Conservation (phyloP, 1,140 invertebrate species). For the Drosophila baimaii region DNA sequence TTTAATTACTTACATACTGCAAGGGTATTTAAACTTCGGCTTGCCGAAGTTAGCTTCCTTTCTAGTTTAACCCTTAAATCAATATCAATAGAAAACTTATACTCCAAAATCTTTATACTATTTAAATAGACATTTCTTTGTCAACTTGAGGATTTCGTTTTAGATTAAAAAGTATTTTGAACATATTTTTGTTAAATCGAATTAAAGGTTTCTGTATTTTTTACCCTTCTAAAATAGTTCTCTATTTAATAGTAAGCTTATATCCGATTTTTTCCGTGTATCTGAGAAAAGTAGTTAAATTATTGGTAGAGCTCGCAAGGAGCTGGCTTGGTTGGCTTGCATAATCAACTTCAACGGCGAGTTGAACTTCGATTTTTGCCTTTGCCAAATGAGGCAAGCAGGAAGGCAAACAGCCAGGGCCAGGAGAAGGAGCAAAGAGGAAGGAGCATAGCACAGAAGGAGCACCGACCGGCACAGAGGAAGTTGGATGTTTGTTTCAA, state of each 20-base stretch:
- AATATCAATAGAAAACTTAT: too few relatives aligned
- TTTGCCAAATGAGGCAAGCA: constrained; percentile 50
- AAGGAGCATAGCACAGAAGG: neutral
- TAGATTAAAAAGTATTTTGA: too few relatives aligned
- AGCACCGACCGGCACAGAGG: constrained; percentile 23
- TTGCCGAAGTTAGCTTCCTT: too few relatives aligned
- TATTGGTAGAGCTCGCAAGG: constrained; percentile 16
- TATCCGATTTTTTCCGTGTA: neutral
- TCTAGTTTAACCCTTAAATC: too few relatives aligned
- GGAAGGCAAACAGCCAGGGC: constrained; percentile 25
- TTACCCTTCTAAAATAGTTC: neutral
- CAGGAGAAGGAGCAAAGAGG: constrained; percentile 3
- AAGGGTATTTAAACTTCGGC: too few relatives aligned
- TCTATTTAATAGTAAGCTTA: neutral
- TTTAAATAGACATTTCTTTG: neutral
- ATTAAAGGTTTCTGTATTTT: too few relatives aligned
- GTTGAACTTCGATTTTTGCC: constrained; percentile 59
- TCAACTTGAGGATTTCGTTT: neutral
- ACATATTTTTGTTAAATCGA: too few relatives aligned
- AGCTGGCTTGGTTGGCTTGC: constrained; percentile 50
- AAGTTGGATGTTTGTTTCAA: constrained; percentile 59
- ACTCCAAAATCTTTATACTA: neutral
- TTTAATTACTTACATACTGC: too few relatives aligned
- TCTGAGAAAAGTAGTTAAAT: neutral
- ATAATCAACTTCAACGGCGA: constrained; percentile 63